Evolutionary conservation across 1,140 invertebrate genomes (phyloP).

Genomic region (Drosophila melanica): DNA sequence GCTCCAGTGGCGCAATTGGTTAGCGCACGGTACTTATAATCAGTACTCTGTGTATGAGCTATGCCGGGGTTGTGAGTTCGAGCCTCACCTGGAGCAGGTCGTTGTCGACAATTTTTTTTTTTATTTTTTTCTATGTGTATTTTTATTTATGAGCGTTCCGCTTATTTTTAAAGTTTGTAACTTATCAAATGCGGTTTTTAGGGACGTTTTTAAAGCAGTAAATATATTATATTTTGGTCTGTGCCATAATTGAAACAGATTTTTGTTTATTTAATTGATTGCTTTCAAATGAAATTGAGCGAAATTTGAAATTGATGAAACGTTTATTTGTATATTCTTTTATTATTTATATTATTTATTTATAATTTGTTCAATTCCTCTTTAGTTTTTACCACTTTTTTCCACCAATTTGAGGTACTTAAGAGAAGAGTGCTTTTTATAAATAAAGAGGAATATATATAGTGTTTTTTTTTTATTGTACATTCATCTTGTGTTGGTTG

Average conservation of each 20-base stretch:
- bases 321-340: not conserved
- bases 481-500: slow-evolving; percentile 11
- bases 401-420: not conserved
- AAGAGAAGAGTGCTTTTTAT: not conserved
- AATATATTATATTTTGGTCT: not conserved
- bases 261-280: not conserved
- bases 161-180: not conserved
- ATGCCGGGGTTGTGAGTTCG: slow-evolving; percentile 99
- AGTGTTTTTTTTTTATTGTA: slow-evolving; percentile 12
- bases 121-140: not conserved
- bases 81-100: slow-evolving; percentile 95
- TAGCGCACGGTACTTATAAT: slow-evolving; percentile 99
- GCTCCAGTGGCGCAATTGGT: slow-evolving; percentile 99
- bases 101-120: slow-evolving; percentile 84
- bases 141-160: not conserved
- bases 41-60: slow-evolving; percentile 90
- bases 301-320: not conserved
- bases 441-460: not conserved
- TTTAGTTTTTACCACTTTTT: too few species aligned
- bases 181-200: not conserved
- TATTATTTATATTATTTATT: not conserved
- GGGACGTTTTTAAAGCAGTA: not conserved
- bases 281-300: too few species aligned
- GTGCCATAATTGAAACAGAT: not conserved
- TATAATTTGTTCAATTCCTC: not conserved